Percentiles rank a stretch among this genome's conserved stretches.
Evolutionary conservation across 2,113 vertebrate species (phyloP).

Genomic region (Chauna torquata): DNA sequence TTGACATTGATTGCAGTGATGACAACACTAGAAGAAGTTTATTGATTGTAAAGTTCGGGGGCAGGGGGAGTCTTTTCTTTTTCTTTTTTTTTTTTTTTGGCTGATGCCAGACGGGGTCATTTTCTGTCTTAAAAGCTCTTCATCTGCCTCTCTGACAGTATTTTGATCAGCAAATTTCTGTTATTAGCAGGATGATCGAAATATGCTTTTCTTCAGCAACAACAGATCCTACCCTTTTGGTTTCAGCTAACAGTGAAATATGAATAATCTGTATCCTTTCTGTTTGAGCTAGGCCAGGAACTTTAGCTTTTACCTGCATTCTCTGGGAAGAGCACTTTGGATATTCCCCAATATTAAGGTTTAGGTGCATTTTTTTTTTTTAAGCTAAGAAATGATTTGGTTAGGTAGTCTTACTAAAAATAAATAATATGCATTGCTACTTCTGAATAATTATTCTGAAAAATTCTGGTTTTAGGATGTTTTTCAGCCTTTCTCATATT

Average conservation of each 20-base stretch:
- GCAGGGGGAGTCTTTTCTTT: not conserved
- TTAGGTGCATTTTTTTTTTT: not conserved
- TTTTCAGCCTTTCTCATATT: not conserved
- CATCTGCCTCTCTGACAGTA: not conserved
- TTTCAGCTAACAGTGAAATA: not conserved
- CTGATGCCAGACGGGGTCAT: not conserved
- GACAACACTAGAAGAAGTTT: not conserved
- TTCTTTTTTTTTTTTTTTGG: not conserved
- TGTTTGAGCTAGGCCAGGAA: not conserved
- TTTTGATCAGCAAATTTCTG: not conserved
- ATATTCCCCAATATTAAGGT: not conserved
- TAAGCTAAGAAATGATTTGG: not conserved
- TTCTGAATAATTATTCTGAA: not conserved
- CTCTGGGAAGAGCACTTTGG: not conserved
- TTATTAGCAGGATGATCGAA: not conserved
- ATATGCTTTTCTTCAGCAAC: not conserved
- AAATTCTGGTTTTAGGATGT: not conserved
- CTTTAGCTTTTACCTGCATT: not conserved
- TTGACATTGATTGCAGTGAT: not conserved
- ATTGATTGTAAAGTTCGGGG: not conserved
- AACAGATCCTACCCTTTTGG: not conserved
- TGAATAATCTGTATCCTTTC: not conserved
- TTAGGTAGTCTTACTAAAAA: not conserved
- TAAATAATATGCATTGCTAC: not conserved
- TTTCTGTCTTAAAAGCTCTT: not conserved